These are phyloP conservation scores for Rhamphomyia laevipes DNA, from an alignment of 2,888 invertebrate species.

Conservation along the genomic window DNA sequence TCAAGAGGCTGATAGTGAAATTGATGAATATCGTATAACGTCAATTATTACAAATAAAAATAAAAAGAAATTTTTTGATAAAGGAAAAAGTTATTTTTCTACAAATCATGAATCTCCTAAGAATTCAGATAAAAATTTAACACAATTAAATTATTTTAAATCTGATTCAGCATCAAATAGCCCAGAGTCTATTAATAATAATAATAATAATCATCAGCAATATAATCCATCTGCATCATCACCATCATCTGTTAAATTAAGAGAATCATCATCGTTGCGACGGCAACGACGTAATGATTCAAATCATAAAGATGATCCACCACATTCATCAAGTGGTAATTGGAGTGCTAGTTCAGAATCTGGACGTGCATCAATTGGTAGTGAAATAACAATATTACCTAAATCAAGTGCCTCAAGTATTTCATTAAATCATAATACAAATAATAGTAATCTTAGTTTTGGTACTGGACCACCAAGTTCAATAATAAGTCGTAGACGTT, in stretches of 20 bases:
- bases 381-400: conserved; percentile 61
- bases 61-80: background rate
- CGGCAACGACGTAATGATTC: conserved; percentile 54
- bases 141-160: background rate
- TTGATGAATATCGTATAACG: conserved; percentile 1
- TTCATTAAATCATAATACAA: conserved; percentile 47
- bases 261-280: conserved; percentile 61
- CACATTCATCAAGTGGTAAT: conserved; percentile 84
- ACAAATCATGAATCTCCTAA: background rate
- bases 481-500: conserved; percentile 52
- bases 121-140: background rate
- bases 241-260: conserved; percentile 54
- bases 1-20: conserved; percentile 34
- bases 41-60: conserved; percentile 7
- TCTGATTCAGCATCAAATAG: conserved; percentile 1
- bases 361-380: conserved; percentile 73
- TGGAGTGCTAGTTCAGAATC: conserved; percentile 92
- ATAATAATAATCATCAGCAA: conserved; percentile 3
- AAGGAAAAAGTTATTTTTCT: conserved; percentile 1
- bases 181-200: conserved; percentile 5
- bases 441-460: conserved; percentile 20
- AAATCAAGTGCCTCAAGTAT: conserved; percentile 61
- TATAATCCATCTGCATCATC: background rate
- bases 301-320: conserved; percentile 56
- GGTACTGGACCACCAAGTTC: conserved; percentile 50